phyloP scores from a whole-genome alignment of 1,140 invertebrate species.

The Solenopsis invicta region DNA sequence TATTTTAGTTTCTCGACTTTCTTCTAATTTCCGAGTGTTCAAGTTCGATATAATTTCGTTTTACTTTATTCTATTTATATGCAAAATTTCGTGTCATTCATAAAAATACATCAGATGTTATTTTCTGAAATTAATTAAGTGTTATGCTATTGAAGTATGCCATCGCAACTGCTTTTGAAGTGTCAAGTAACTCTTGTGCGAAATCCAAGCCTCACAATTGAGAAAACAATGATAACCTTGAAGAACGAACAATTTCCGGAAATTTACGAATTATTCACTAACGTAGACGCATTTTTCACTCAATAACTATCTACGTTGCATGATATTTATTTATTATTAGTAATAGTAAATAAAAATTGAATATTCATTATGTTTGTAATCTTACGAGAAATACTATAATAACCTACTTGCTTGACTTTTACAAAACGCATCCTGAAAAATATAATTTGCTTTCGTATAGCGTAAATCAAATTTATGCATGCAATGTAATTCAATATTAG shows the following conservation, averaged over 20 bases:
- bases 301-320: not conserved
- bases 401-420: not conserved
- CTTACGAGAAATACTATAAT: not conserved
- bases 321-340: slow-evolving; percentile 8
- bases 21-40: slow-evolving; percentile 6
- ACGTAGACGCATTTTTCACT: slow-evolving; percentile 58
- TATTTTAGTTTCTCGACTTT: not conserved
- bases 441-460: not conserved
- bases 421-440: not conserved
- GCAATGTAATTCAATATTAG: not conserved
- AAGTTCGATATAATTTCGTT: slow-evolving; percentile 15
- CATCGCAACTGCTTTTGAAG: slow-evolving; percentile 35
- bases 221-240: slow-evolving; percentile 64
- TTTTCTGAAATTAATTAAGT: not conserved
- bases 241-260: slow-evolving; percentile 57
- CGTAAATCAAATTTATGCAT: not conserved
- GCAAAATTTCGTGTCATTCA: not conserved
- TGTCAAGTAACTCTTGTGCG: slow-evolving; percentile 68
- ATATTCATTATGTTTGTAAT: not conserved
- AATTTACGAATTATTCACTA: slow-evolving; percentile 57
- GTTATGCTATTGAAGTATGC: slow-evolving; percentile 2
- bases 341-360: not conserved
- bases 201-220: slow-evolving; percentile 70
- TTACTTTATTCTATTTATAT: not conserved
- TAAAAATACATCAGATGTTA: not conserved